Percentiles rank a stretch among this genome's conserved stretches.
These are phyloP conservation scores for Drosophila tanythrix DNA, from an alignment of 2,888 invertebrate genomes.

Conservation along the genomic window DNA sequence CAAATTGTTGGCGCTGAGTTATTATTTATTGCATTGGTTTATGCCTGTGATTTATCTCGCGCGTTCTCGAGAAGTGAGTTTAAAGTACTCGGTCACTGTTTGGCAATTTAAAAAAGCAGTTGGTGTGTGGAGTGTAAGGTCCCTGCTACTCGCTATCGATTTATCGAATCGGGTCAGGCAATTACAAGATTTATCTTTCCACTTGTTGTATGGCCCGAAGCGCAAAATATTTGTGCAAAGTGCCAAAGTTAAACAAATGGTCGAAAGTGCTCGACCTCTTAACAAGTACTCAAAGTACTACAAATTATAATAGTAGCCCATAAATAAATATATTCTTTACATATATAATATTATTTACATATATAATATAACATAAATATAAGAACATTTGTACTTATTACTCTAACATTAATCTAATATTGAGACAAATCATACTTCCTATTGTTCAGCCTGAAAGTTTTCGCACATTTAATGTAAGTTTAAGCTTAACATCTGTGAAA, in stretches of 20 bases:
- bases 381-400: not conserved
- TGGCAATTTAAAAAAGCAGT: conserved; percentile 44
- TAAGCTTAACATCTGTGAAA: not conserved
- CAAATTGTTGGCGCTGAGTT: conserved; percentile 73
- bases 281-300: not conserved
- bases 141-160: conserved; percentile 39
- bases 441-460: not conserved
- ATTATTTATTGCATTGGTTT: conserved; percentile 74
- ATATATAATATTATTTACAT: too few species aligned
- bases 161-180: conserved; percentile 49
- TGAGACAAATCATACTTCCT: not conserved
- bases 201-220: conserved; percentile 46
- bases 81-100: conserved; percentile 54
- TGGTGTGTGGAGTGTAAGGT: conserved; percentile 16
- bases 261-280: not conserved
- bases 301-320: not conserved
- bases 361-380: too few species aligned
- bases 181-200: conserved; percentile 69
- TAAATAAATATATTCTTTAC: not conserved
- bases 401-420: not conserved
- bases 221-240: conserved; percentile 4
- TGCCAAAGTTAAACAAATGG: not conserved
- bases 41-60: conserved; percentile 67
- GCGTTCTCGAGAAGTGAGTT: conserved; percentile 30
- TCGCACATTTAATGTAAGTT: not conserved